A percentile compares a stretch with the other conserved stretches of the same genome.
Evolutionary conservation across 2,797 vertebrate genomes (phyloP).

Genomic region (Enteromius trimaculatus): DNA sequence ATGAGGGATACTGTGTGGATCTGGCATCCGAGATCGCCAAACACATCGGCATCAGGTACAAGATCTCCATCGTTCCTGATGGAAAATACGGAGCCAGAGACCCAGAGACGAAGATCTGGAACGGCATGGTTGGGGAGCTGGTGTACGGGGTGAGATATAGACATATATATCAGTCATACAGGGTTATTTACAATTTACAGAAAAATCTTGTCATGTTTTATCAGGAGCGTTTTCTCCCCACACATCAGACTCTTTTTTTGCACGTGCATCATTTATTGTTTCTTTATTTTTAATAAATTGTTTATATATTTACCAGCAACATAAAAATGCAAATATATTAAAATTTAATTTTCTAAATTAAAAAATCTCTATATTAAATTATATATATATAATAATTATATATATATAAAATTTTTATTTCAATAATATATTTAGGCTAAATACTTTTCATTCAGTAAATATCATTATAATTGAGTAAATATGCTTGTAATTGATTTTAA

Average conservation of each 20-base stretch:
- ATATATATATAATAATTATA: no score
- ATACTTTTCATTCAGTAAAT: not conserved
- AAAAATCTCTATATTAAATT: not conserved
- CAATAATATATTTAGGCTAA: no score
- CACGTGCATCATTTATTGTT: not conserved
- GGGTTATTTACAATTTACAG: not conserved
- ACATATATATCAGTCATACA: not conserved
- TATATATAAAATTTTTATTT: no score
- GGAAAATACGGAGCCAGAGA: slow-evolving; percentile 98
- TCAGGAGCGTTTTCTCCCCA: not conserved
- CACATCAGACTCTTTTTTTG: not conserved
- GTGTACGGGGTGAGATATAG: slow-evolving; percentile 91
- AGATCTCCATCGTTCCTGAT: slow-evolving; percentile 97
- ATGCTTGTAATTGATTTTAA: not conserved
- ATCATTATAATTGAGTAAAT: not conserved
- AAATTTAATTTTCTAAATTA: not conserved
- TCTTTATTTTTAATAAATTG: no score
- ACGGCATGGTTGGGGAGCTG: slow-evolving; percentile 99
- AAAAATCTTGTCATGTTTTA: not conserved
- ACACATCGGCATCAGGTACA: slow-evolving; percentile 99
- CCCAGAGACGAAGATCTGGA: slow-evolving; percentile 99
- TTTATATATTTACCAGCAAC: no score
- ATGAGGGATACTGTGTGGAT: slow-evolving; percentile 98
- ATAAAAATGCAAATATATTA: no score
- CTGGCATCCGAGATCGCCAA: slow-evolving; percentile 98